Evolutionary conservation across 2,888 invertebrate genomes (phyloP), one percentile per base, ranked within the genome.

Genomic region (Acronicta alni): DNA sequence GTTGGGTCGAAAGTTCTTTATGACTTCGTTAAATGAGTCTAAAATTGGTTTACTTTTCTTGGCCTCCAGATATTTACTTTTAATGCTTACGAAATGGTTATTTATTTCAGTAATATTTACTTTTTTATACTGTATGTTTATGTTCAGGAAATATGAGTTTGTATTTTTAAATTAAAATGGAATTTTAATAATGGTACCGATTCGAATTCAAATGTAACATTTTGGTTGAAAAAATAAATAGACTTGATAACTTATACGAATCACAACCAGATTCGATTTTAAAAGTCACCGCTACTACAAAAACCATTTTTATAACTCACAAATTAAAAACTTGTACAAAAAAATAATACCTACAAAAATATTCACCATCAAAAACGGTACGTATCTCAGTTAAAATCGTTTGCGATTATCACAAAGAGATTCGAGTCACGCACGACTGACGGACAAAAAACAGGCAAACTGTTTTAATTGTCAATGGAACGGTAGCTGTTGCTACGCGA

Each of bases 381-480:
- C 71, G 77, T 77, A 71, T 74, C 75, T 67, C 61, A 44, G 63
- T 68, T 57, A 32, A 70, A 74, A 65, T 71, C 63, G 57, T 56
- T 63, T 43, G 72, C 73, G 71, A 77, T 67, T 72, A 66, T 58
- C 75, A 72, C 70, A 66, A 72, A 71, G 69, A 72, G 60, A 69
- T 59, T 44, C 55, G 18, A 56, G 76, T 78, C 77, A 77, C 77
- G 77, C 79, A 76, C 76, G 67, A 78, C 57, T 76, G 69, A 60
- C 59, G 48, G 35, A 74, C 59, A 72, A 78, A 78, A 77, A 76
- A 53, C 69, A 62, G 56, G 69, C 64, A 60, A 73, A 77, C 79
- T 72, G 76, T 74, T 70, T 71, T 69, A 69, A 69, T 69, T 73
- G 73, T 72, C 61, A 71, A 67, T 55, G 58, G 72, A 67, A 58